These are phyloP conservation scores for Pelusios castaneus DNA, from an alignment of 2,113 vertebrate genomes.

Conservation along the genomic window DNA sequence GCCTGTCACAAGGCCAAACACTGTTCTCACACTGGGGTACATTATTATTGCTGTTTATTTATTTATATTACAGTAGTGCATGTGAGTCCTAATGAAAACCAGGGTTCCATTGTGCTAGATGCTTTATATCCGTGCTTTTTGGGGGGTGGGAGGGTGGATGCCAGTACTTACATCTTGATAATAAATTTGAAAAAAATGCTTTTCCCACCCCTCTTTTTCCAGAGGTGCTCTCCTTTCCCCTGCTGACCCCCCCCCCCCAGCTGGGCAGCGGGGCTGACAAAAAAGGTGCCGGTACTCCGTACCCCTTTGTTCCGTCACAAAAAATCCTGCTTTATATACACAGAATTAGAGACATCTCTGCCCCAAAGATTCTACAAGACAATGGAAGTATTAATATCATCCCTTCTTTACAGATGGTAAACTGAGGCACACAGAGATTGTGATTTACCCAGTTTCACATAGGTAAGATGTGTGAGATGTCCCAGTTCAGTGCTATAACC, in stretches of 20 bases:
- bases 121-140: too few species aligned
- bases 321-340: background rate
- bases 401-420: background rate
- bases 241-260: too few species aligned
- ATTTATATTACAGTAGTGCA: slow-evolving; percentile 15
- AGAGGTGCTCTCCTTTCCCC: too few species aligned
- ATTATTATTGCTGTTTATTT: background rate
- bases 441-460: background rate
- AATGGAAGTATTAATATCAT: background rate
- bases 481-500: background rate
- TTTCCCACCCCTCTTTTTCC: too few species aligned
- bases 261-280: too few species aligned
- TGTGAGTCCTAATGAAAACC: background rate
- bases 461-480: background rate
- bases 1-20: too few species aligned
- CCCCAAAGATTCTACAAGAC: background rate
- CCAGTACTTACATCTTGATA: too few species aligned
- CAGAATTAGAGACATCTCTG: background rate
- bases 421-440: background rate
- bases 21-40: background rate
- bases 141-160: too few species aligned
- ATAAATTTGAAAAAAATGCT: too few species aligned
- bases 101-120: background rate
- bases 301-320: too few species aligned
- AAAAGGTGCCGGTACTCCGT: too few species aligned